A percentile compares a stretch with the other conserved stretches of the same genome.
Evolutionary conservation across 2,797 vertebrate species (phyloP).

Genomic region (Gymnopithys bicolor): DNA sequence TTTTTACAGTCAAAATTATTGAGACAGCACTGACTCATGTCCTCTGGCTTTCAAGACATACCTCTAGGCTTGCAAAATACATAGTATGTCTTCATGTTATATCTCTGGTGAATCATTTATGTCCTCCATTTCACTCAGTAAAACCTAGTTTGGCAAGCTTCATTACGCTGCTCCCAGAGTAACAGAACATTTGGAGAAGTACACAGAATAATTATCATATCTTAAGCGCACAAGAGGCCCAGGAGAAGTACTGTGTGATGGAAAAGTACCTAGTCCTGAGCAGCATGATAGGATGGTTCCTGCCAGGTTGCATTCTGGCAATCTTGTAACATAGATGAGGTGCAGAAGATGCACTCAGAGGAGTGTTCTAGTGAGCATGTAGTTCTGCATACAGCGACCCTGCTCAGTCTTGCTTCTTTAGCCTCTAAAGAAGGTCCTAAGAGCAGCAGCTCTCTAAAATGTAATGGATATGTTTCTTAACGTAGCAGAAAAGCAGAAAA

Average conservation of each 20-base stretch:
- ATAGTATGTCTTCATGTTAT: rapidly evolving
- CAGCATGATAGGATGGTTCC: neutral
- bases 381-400: neutral
- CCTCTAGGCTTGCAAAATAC: neutral
- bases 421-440: neutral
- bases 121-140: neutral
- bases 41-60: neutral
- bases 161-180: neutral
- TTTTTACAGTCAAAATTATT: neutral
- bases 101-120: neutral
- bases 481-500: neutral
- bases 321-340: neutral
- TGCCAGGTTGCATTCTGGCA: neutral
- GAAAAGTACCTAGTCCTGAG: neutral
- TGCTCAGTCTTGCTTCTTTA: neutral
- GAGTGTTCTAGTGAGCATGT: neutral
- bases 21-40: neutral
- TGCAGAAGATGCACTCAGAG: neutral
- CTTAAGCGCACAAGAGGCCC: neutral
- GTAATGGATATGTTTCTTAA: neutral
- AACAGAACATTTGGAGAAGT: neutral
- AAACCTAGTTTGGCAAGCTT: neutral
- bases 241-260: neutral
- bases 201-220: neutral
- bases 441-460: neutral